Conservation (phyloP, 2,797 vertebrate genomes). For the Lepidocolaptes lacrymiger region DNA sequence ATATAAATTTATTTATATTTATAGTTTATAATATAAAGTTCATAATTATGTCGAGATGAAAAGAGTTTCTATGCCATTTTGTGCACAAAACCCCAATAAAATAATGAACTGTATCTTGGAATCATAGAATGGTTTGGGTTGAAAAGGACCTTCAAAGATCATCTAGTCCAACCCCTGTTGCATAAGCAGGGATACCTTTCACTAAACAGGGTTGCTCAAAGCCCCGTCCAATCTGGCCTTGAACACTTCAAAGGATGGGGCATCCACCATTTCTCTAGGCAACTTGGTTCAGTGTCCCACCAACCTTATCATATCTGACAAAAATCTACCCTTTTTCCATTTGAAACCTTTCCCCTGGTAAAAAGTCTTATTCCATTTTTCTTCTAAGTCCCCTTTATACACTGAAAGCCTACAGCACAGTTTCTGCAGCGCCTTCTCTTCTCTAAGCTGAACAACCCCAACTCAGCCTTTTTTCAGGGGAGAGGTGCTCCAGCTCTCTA, state of each 20-base stretch:
- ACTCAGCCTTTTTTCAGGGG: neutral
- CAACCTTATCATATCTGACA: neutral
- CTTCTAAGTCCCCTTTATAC: fast-evolving
- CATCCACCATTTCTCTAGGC: neutral
- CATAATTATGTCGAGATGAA: neutral
- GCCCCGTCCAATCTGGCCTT: neutral
- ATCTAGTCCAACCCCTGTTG: fast-evolving
- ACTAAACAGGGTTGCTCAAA: neutral
- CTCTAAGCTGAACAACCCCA: neutral
- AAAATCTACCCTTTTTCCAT: fast-evolving
- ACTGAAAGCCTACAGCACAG: fast-evolving
- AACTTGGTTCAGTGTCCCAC: neutral
- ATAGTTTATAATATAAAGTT: too few relatives aligned
- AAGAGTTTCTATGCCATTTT: neutral
- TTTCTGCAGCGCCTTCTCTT: neutral
- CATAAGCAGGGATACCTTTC: neutral
- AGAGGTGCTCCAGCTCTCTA: neutral
- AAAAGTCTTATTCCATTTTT: neutral
- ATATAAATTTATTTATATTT: too few relatives aligned
- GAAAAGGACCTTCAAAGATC: neutral
- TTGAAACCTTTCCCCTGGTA: neutral
- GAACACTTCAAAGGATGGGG: fast-evolving
- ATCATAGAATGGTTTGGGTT: neutral
- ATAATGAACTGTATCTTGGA: neutral
- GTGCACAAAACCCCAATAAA: neutral